Conservation (phyloP, 2,888 invertebrate species). For the Campopleginae sp. region DNA sequence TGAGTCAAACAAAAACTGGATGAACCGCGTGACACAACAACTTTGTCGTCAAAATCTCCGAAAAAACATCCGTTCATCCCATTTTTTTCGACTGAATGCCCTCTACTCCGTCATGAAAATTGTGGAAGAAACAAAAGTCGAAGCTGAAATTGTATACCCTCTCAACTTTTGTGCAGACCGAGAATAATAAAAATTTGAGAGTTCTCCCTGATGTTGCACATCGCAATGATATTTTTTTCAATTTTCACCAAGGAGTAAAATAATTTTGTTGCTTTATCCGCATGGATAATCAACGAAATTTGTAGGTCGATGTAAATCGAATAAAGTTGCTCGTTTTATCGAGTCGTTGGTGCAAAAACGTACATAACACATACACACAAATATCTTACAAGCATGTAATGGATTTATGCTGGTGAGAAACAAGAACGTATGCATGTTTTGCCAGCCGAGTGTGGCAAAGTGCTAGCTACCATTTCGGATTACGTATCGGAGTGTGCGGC, state of each 20-base stretch:
- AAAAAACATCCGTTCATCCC: neutral
- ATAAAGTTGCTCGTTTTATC: conserved; percentile 27
- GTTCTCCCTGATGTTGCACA: too few species aligned
- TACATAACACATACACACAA: conserved; percentile 11
- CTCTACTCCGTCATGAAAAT: too few species aligned
- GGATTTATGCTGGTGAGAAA: conserved; percentile 43
- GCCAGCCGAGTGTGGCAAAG: conserved; percentile 43
- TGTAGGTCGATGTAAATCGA: neutral
- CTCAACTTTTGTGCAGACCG: too few species aligned
- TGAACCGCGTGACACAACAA: neutral
- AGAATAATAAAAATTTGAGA: too few species aligned
- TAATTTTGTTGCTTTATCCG: neutral
- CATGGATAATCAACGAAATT: conserved; percentile 24
- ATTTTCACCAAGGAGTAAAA: neutral
- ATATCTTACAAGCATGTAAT: conserved; percentile 1
- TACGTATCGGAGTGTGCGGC: conserved; percentile 39
- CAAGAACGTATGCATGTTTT: conserved; percentile 57
- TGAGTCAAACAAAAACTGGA: neutral
- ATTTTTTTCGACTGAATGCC: too few species aligned
- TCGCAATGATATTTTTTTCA: neutral
- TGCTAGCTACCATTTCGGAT: conserved; percentile 48
- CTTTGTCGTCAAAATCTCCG: neutral
- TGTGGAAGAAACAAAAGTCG: too few species aligned
- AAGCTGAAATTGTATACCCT: too few species aligned
- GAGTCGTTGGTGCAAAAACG: neutral